Conservation (phyloP, 2,888 invertebrate species). For the Hermaeophaga mercurialis region DNA sequence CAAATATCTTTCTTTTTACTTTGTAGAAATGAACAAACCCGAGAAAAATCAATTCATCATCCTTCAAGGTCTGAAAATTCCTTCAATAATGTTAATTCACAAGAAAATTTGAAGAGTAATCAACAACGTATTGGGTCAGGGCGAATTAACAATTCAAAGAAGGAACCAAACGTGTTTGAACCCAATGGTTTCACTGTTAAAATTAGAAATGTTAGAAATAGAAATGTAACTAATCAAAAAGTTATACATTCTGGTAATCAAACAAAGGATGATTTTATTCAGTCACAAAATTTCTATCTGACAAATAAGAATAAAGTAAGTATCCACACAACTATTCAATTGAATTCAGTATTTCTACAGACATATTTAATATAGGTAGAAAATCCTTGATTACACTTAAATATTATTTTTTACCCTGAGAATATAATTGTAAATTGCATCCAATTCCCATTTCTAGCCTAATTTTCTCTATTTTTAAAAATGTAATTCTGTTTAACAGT, state of each 20-base stretch:
- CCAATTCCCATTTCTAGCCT: no score
- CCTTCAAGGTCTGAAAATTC: conserved; percentile 23
- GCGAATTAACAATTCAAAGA: conserved; percentile 47
- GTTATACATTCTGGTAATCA: conserved; percentile 22
- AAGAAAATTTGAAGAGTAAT: conserved; percentile 31
- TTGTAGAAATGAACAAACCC: conserved; percentile 23
- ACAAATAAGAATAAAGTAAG: conserved; percentile 48
- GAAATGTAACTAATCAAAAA: conserved; percentile 7
- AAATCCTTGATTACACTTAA: no score
- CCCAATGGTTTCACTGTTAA: conserved; percentile 55
- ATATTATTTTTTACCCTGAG: no score
- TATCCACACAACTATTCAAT: no score
- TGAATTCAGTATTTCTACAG: no score
- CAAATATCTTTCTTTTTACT: no score
- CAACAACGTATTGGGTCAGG: conserved; percentile 31
- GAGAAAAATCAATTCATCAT: conserved; percentile 18
- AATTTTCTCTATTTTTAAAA: not conserved
- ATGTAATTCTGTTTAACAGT: not conserved
- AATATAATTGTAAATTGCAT: no score
- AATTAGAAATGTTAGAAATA: conserved; percentile 36
- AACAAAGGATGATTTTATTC: conserved; percentile 43
- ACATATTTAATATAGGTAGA: no score
- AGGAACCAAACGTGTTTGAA: conserved; percentile 53
- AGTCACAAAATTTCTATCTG: conserved; percentile 54
- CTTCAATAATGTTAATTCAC: conserved; percentile 15